A percentile compares a stretch with the other conserved stretches of the same genome.
Evolutionary conservation across 1,140 invertebrate genomes (phyloP).

Genomic region (Rhizoglyphus robini): DNA sequence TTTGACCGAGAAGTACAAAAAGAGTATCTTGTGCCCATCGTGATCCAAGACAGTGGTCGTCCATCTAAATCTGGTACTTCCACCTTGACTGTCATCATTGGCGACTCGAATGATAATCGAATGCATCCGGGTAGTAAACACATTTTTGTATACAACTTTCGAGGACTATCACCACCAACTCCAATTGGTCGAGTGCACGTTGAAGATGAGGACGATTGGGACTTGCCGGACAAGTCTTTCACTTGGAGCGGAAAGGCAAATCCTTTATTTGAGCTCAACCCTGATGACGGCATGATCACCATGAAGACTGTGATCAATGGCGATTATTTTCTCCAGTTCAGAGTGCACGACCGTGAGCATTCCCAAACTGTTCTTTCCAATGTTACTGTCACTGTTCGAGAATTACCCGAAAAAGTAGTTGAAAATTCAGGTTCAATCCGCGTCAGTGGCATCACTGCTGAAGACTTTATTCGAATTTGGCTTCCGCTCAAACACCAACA

Average conservation of each 20-base stretch:
- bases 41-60: constrained; percentile 80
- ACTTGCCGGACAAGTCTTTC: constrained; percentile 90
- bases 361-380: constrained; percentile 82
- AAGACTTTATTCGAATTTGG: constrained; percentile 78
- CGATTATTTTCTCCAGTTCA: constrained; percentile 63
- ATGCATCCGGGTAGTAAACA: constrained; percentile 92
- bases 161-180: constrained; percentile 70
- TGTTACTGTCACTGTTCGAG: constrained; percentile 79
- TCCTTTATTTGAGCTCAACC: constrained; percentile 67
- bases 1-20: constrained; percentile 92
- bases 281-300: constrained; percentile 83
- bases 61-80: constrained; percentile 86
- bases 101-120: constrained; percentile 88
- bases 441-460: constrained; percentile 23
- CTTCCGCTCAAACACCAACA: constrained; percentile 66
- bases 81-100: constrained; percentile 84
- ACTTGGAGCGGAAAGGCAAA: constrained; percentile 59
- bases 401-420: constrained; percentile 87
- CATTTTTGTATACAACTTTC: constrained; percentile 89
- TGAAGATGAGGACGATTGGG: constrained; percentile 93
- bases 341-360: constrained; percentile 83
- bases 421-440: constrained; percentile 85
- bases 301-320: constrained; percentile 80
- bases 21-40: constrained; percentile 82
- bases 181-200: constrained; percentile 90